A percentile compares a stretch with the other conserved stretches of the same genome.
Conservation (phyloP, 1,140 invertebrate species). For the Mycetomoellerius zeteki region DNA sequence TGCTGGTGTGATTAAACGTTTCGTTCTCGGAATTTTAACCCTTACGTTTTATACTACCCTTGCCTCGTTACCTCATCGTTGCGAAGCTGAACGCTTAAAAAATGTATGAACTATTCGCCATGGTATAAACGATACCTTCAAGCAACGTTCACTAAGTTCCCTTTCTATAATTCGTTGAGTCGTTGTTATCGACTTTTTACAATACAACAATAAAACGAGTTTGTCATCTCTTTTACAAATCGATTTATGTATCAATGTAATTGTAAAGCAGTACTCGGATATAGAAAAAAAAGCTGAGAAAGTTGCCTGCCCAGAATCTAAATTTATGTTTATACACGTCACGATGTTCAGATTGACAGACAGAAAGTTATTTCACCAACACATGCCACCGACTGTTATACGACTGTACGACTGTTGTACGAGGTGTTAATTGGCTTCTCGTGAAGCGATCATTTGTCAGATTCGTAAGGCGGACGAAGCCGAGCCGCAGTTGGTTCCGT, state of each 20-base stretch:
- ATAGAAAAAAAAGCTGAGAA: neutral
- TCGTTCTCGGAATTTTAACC: slow-evolving; percentile 84
- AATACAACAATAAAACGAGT: neutral
- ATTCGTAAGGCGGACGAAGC: slow-evolving; percentile 64
- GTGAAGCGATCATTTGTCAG: slow-evolving; percentile 73
- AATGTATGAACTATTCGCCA: slow-evolving; percentile 72
- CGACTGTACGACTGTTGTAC: slow-evolving; percentile 32
- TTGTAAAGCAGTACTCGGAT: neutral
- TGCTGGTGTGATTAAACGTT: slow-evolving; percentile 84
- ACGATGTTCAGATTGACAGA: neutral
- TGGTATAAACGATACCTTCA: slow-evolving; percentile 8
- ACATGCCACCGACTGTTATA: slow-evolving; percentile 14
- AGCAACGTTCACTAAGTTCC: neutral
- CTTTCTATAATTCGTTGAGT: slow-evolving; percentile 3
- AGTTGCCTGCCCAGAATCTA: slow-evolving; percentile 8
- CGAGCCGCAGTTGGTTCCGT: slow-evolving; percentile 64
- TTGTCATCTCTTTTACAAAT: neutral
- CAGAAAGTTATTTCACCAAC: slow-evolving; percentile 41
- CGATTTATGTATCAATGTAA: neutral
- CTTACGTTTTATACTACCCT: slow-evolving; percentile 66
- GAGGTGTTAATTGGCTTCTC: slow-evolving; percentile 80
- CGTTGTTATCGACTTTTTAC: slow-evolving; percentile 22
- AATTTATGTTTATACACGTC: slow-evolving; percentile 14
- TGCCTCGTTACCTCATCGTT: slow-evolving; percentile 55
- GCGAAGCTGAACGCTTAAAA: slow-evolving; percentile 52